These are phyloP conservation scores for Oxyteleia sp. DNA, from an alignment of 2,888 invertebrate genomes.

Conservation along the genomic window DNA sequence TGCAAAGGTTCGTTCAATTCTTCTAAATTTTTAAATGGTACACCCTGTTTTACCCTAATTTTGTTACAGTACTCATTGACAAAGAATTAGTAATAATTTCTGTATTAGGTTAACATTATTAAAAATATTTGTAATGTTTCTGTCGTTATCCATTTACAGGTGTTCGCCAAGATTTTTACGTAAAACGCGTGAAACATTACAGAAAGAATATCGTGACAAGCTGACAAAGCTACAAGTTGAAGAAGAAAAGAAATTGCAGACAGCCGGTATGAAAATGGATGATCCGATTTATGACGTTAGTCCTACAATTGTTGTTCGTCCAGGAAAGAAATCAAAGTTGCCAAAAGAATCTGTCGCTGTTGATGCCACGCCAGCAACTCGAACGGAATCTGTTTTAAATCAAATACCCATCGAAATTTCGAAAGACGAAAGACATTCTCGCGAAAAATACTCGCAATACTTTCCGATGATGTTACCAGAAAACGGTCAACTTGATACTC, in stretches of 20 bases:
- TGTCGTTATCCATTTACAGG: conserved; percentile 73
- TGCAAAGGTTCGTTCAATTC: conserved; percentile 89
- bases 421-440: conserved; percentile 86
- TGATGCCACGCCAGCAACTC: conserved; percentile 93
- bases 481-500: conserved; percentile 76
- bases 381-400: conserved; percentile 91
- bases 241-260: conserved; percentile 75
- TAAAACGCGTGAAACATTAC: conserved; percentile 87
- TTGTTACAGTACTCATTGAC: too few species aligned
- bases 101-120: too few species aligned
- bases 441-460: conserved; percentile 71
- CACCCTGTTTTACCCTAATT: too few species aligned
- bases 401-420: conserved; percentile 93
- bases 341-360: conserved; percentile 93
- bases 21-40: too few species aligned
- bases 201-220: conserved; percentile 85
- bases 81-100: too few species aligned
- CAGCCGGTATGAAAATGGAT: conserved; percentile 74
- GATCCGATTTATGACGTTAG: conserved; percentile 84
- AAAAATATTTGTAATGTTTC: not conserved
- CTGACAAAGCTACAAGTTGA: conserved; percentile 83
- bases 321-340: conserved; percentile 88
- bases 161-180: conserved; percentile 91
- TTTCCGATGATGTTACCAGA: conserved; percentile 71
- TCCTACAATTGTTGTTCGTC: conserved; percentile 81